phyloP scores from a whole-genome alignment of 2,888 invertebrate species.

The Mimachlamys varia region DNA sequence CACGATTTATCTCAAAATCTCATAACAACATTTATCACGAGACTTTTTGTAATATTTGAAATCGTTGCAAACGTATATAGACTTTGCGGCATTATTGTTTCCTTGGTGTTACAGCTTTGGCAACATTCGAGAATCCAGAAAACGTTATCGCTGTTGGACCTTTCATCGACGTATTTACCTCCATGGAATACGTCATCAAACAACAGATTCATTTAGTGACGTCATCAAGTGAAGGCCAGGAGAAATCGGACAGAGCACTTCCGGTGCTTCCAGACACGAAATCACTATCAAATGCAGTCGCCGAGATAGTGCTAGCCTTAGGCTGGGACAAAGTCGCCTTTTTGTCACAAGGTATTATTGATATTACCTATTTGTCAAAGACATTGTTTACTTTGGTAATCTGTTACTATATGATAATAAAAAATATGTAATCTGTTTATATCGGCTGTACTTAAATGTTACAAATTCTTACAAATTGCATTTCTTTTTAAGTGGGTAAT shows the following conservation, averaged over 20 bases:
- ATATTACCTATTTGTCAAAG: background rate
- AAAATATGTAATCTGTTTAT: no score
- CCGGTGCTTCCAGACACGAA: slow-evolving; percentile 71
- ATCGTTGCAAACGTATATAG: no score
- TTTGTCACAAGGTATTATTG: slow-evolving; percentile 70
- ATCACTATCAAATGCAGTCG: slow-evolving; percentile 68
- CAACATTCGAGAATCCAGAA: slow-evolving; percentile 58
- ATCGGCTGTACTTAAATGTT: no score
- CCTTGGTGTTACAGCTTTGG: slow-evolving; percentile 61
- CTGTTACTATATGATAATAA: no score
- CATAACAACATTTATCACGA: no score
- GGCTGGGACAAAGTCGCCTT: slow-evolving; percentile 72
- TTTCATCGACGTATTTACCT: slow-evolving; percentile 74
- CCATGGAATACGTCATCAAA: slow-evolving; percentile 73
- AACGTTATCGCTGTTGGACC: slow-evolving; percentile 74
- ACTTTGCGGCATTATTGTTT: no score
- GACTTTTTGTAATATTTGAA: no score
- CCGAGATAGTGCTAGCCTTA: slow-evolving; percentile 62
- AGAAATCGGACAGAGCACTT: slow-evolving; percentile 63
- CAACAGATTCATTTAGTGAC: slow-evolving; percentile 72
- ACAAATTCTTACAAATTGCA: no score
- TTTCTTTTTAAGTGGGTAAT: no score
- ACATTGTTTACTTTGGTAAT: no score
- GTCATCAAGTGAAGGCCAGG: slow-evolving; percentile 64
- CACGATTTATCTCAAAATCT: no score